Base-by-base conservation (phyloP, 2,888 invertebrate genomes). In the Belgica antarctica region DNA sequence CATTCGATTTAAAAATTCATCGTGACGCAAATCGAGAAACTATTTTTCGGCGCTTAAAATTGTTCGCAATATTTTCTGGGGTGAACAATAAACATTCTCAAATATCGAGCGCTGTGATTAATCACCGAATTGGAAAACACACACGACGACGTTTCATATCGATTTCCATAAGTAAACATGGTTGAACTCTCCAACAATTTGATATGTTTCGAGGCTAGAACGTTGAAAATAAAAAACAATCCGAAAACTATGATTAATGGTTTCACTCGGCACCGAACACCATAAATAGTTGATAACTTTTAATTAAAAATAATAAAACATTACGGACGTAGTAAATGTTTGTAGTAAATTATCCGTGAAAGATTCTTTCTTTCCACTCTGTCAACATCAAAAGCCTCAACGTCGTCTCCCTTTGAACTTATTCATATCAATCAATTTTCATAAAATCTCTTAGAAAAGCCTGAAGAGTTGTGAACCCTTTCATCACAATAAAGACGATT, bases 91-190 rank as follows among this genome's bases (percentile, higher is more conserved):
- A 59, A 59, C 27, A 8, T 59, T 59, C 22, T 59, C 22, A 25
- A 27, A 27, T 59, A 59, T 25, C 25, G 27, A 25, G 22, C n/a
- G n/a, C 25, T 7, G 25, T 59, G 59, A 59, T 59, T 59, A 59
- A 59, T 59, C 59, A 19, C 59, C 59, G 59, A 12, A 15, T 15
- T 7, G 8, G 46, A 59, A 59, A 59, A 59, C 25, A 24, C 15
- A 59, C 59, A 59, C n/a, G 27, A 24, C n/a, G 52, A 52, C 27
- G 59, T 52, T 22, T 52, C 41, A 19, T 59, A 59, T 59, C 59
- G 59, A 59, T 59, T 59, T 15, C 59, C 59, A 59, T 25, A 27
- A 25, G 59, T 19, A 59, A 59, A 59, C 59, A 59, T 59, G 25
- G 52, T 59, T 10, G 27, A 59, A 27, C 22, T 59, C 25, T 59